A percentile compares a stretch with the other conserved stretches of the same genome.
phyloP scores from a whole-genome alignment of 2,113 vertebrate species.

The Chloropsis cyanopogon region DNA sequence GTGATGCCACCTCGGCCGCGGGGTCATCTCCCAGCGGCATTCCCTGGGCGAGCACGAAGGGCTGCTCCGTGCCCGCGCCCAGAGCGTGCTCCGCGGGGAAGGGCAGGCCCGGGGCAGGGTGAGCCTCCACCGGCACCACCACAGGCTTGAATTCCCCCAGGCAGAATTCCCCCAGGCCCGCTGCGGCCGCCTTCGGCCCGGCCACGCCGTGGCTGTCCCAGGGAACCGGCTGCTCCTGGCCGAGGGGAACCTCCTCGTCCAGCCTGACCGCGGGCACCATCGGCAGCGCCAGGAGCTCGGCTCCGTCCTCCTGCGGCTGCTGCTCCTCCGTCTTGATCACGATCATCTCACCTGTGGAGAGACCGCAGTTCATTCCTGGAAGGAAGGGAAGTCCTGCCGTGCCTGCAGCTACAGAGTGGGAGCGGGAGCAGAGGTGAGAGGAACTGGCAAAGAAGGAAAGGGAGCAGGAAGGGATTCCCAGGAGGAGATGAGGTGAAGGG shows the following conservation, averaged over 20 bases:
- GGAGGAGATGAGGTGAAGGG: neutral
- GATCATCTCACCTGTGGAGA: neutral
- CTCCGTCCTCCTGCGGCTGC: neutral
- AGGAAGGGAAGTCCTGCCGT: rapidly evolving
- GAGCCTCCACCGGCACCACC: slow-evolving; percentile 32
- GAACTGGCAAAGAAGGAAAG: neutral
- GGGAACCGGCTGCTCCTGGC: neutral
- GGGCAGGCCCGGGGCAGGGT: neutral
- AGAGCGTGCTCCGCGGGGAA: neutral
- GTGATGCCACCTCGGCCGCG: rapidly evolving
- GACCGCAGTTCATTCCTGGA: neutral
- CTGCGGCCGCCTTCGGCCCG: neutral
- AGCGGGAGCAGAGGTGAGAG: neutral
- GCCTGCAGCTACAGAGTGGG: neutral
- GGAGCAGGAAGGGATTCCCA: neutral
- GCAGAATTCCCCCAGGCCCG: neutral
- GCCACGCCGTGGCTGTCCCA: neutral
- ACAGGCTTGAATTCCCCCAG: slow-evolving; percentile 15
- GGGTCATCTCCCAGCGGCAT: neutral
- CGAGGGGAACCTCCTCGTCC: neutral
- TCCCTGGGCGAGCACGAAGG: neutral
- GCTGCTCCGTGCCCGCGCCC: neutral
- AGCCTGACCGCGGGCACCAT: neutral
- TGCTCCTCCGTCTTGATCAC: slow-evolving; percentile 52
- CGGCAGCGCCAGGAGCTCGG: neutral